These are phyloP conservation scores for Microctonus brassicae DNA, from an alignment of 2,888 invertebrate genomes.

Conservation along the genomic window DNA sequence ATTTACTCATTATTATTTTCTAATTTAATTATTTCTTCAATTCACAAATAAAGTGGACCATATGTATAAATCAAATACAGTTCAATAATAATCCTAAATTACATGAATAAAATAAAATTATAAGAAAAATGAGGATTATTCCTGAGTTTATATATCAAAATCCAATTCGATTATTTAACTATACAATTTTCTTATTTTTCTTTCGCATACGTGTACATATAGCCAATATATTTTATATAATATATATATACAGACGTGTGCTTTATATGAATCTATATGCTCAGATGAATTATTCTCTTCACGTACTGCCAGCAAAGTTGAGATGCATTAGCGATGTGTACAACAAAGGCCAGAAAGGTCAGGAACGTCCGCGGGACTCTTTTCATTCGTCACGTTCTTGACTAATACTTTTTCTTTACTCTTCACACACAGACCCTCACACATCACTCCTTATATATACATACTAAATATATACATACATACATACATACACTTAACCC, in stretches of 20 bases:
- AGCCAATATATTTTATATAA: neutral
- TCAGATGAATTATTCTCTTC: slow-evolving; percentile 48
- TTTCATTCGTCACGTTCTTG: slow-evolving; percentile 22
- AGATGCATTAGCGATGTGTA: slow-evolving; percentile 56
- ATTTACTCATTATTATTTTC: no score
- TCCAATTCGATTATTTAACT: no score
- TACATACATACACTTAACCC: no score
- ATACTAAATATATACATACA: neutral
- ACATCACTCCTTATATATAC: neutral
- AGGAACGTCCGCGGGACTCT: slow-evolving; percentile 16
- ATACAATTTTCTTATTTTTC: neutral
- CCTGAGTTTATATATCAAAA: no score
- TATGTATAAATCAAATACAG: no score
- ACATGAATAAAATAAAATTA: no score
- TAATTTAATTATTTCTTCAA: neutral
- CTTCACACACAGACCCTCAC: no score
- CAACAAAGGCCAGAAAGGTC: slow-evolving; percentile 40
- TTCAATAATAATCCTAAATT: no score
- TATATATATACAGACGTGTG: slow-evolving; percentile 4
- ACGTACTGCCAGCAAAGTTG: slow-evolving; percentile 52
- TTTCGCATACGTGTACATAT: neutral
- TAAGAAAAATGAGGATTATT: no score
- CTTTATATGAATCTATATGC: slow-evolving; percentile 24
- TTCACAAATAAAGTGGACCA: no score
- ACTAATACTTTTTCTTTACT: neutral